Percentiles rank a stretch among this genome's conserved stretches.
Conservation (phyloP, 2,888 invertebrate genomes). For the Drosophila cracens region DNA sequence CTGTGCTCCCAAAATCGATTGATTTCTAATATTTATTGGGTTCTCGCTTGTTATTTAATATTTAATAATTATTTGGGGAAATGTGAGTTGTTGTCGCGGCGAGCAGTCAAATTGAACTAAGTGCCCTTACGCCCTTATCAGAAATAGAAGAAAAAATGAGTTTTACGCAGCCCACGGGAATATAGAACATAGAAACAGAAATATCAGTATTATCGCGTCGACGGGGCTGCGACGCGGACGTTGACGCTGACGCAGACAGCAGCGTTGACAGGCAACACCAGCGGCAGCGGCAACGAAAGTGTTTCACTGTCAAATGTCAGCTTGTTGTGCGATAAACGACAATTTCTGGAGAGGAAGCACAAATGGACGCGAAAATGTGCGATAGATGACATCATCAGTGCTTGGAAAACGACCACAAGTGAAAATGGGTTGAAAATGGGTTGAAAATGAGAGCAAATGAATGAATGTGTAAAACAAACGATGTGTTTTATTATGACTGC, state of each 20-base stretch:
- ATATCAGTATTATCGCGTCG: constrained; percentile 56
- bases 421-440: constrained; percentile 20
- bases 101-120: constrained; percentile 50
- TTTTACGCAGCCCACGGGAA: constrained; percentile 30
- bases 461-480: neutral
- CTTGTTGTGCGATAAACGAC: constrained; percentile 47
- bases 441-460: constrained; percentile 14
- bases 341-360: constrained; percentile 48
- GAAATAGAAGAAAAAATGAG: constrained; percentile 30
- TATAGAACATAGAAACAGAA: constrained; percentile 34
- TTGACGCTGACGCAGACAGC: constrained; percentile 20
- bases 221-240: constrained; percentile 22
- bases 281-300: constrained; percentile 52
- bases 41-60: neutral
- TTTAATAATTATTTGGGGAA: constrained; percentile 12
- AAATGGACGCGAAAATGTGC: constrained; percentile 34
- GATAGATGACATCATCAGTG: constrained; percentile 49
- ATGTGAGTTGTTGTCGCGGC: constrained; percentile 45
- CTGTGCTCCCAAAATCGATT: no score
- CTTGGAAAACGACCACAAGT: constrained; percentile 10
- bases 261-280: constrained; percentile 37
- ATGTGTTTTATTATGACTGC: neutral
- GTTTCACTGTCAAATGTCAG: constrained; percentile 74
- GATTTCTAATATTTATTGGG: neutral
- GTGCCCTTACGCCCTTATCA: constrained; percentile 50